A percentile compares a stretch with the other conserved stretches of the same genome.
phyloP scores from a whole-genome alignment of 2,113 vertebrate species.

The Butorides virescens region DNA sequence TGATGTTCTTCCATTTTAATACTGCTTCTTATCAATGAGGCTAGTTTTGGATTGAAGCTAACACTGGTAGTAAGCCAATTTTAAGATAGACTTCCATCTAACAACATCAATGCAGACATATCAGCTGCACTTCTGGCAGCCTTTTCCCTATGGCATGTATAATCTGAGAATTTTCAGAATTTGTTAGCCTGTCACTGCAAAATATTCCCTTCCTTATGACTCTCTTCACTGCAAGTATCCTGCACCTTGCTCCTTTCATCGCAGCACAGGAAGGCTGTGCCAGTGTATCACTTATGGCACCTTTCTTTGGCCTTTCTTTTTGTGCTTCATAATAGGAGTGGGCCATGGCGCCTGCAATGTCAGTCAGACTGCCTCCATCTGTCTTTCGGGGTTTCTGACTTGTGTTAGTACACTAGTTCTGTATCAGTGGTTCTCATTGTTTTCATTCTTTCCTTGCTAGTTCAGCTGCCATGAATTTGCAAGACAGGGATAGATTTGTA shows the following conservation, averaged over 20 bases:
- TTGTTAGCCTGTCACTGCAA: background rate
- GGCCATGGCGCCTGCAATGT: rapidly evolving
- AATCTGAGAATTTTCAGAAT: background rate
- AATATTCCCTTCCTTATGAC: background rate
- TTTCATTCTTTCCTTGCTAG: background rate
- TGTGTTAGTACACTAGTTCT: background rate
- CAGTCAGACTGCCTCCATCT: background rate
- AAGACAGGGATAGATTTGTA: background rate
- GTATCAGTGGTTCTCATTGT: background rate
- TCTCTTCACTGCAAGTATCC: background rate
- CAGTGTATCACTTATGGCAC: background rate
- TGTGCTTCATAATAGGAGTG: background rate
- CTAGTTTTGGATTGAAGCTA: background rate
- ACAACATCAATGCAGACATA: background rate
- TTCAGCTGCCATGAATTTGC: background rate
- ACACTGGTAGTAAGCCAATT: background rate
- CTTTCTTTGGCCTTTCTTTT: background rate
- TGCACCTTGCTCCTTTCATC: background rate
- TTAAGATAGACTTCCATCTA: background rate
- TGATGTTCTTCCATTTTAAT: background rate
- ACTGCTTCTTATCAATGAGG: background rate
- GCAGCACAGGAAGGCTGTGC: background rate
- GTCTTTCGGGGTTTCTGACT: background rate
- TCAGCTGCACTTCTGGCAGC: background rate
- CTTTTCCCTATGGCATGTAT: background rate